Base-by-base conservation (phyloP, 2,888 invertebrate genomes). In the Branchipolynoe longqiensis region DNA sequence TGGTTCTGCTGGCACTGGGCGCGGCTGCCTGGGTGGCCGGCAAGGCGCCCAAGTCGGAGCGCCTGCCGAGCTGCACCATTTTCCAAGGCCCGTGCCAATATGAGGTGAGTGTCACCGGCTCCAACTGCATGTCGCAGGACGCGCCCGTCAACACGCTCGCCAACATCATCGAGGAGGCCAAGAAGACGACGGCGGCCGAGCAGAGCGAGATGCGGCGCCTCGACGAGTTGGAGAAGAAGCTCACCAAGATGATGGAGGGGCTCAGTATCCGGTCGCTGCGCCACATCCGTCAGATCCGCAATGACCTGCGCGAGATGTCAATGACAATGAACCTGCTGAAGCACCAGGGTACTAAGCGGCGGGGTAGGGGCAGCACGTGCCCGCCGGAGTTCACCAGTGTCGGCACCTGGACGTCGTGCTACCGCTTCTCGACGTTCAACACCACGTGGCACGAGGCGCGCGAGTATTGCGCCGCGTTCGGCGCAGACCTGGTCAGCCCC, bases 371-470 rank as follows among this genome's bases (percentile, higher is more conserved):
- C 25, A 62, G 40, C 18, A 73, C 69, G 40, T 92, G 92, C 87
- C 92, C 92, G 3, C 41, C 87, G n/a, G 90, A 90, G 18, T 92
- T 91, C 87, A 74, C 88, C 3, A 86, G 89, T 0, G 78, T 90
- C 8, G 90, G 91, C 28, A 90, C 90, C 64, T 91, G 91, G 90
- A 82, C 87, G 0, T 89, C 90, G 14, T 92, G 92, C 87, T 92
- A 92, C 73, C 83, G 91, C 86, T 88, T 92, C 56, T 91, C 92
- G 4, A 90, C 83, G 14, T 92, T 92, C 85, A 91, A 91, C 83
- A 88, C 90, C 0, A 89, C 90, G 6, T 92, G 92, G 92, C 90
- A 90, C 74, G 90, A 91, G 82, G 92, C 92, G 3, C 86, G 90
- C 33, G 91, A 91, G 59, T 91, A 90, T 87, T 92, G 92, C 87